Base-by-base conservation (phyloP, 2,888 invertebrate species). In the Napeogenes inachia region DNA sequence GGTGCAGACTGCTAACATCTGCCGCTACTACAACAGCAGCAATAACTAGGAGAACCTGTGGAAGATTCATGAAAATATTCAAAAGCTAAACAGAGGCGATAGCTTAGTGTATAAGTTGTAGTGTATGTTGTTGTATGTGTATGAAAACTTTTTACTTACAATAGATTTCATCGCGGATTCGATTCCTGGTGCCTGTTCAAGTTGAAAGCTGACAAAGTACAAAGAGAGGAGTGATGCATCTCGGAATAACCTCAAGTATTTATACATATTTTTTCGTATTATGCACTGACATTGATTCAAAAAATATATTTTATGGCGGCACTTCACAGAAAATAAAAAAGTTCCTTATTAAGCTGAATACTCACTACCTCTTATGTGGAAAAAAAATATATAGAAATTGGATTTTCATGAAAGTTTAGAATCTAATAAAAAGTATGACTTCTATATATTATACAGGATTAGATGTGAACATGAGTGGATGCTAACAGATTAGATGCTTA, bases 241-340 rank as follows among this genome's bases (percentile, higher is more conserved):
- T 76, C 72, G 75, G 79, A 81, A 77, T 73, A 84, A 85, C 81
- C 87, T 89, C 77, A 75, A 68, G 82, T 91, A 90, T 90, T 86
- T 91, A 90, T 90, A 89, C 82, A 75, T 77, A 78, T 81, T 80
- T 73, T 75, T 81, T 86, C 79, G 84, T 86, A 87, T 88, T 85
- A 84, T 86, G 77, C 77, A 80, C 76, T 77, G 72, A 74, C 74
- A 75, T 78, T 77, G 77, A 73, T 71, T 71, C 62, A 66, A 69
- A 77, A 75, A 77, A 76, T 75, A 79, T 84, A 84, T 76, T 87
- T 87, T 87, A 87, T 80, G 82, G 77, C 77, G 68, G 72, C 76
- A 78, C 80, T 74, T 75, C 71, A 77, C 76, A 77, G 77, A 74
- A 76, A 78, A 79, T 83, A 78, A 78, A 77, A 78, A 50, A 50